Percentiles rank a stretch among this genome's conserved stretches.
phyloP scores from a whole-genome alignment of 2,888 invertebrate genomes.

The Diaphora mendica region DNA sequence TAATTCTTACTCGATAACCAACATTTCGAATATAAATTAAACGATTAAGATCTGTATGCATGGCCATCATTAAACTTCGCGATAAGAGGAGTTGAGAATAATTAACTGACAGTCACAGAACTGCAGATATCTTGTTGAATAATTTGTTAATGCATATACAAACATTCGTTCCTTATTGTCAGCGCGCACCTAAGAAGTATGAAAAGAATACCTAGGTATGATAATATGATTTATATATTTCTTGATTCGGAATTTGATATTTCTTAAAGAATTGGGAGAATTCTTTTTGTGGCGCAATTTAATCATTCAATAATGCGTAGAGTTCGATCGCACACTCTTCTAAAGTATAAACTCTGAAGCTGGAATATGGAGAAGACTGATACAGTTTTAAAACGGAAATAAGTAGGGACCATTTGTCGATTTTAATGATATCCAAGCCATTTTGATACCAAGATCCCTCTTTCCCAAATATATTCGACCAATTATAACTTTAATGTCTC shows the following conservation, averaged over 20 bases:
- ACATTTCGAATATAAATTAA: not conserved
- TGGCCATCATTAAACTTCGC: too few species aligned
- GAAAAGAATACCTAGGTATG: too few species aligned
- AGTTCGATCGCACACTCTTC: not conserved
- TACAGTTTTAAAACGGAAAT: not conserved
- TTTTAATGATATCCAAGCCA: not conserved
- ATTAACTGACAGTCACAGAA: too few species aligned
- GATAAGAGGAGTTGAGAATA: too few species aligned
- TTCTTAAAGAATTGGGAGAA: too few species aligned
- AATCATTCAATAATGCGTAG: not conserved
- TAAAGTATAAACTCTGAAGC: not conserved
- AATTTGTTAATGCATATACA: not conserved
- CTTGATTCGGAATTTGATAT: too few species aligned
- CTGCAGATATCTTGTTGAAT: not conserved
- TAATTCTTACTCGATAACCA: too few species aligned
- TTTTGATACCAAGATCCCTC: not conserved
- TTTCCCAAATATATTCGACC: not conserved
- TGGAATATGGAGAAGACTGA: not conserved
- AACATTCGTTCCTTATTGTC: too few species aligned
- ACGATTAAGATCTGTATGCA: not conserved
- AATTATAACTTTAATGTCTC: not conserved
- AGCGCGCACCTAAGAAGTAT: too few species aligned
- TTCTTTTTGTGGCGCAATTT: not conserved
- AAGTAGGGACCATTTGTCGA: not conserved
- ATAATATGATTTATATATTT: too few species aligned